Conservation (phyloP, 2,797 vertebrate species). For the Megaceryle alcyon region DNA sequence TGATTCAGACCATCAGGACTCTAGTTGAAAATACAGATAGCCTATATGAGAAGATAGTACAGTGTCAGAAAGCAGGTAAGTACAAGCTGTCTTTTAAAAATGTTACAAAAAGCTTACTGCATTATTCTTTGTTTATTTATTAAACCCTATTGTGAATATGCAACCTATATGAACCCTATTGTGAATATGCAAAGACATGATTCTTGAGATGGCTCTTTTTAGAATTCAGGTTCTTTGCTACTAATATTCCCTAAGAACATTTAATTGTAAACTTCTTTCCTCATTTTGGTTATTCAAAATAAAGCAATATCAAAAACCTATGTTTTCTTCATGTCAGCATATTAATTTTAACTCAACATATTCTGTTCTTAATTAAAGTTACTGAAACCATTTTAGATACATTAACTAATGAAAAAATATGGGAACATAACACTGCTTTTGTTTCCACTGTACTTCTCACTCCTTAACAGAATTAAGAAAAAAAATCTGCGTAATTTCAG, state of each 20-base stretch:
- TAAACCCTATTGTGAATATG: background rate
- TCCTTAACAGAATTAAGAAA: background rate
- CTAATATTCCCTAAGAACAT: background rate
- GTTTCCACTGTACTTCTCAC: background rate
- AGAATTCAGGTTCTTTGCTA: background rate
- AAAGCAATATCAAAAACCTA: background rate
- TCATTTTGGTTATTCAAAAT: background rate
- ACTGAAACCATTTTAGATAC: background rate
- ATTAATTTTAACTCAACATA: background rate
- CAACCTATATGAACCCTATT: background rate
- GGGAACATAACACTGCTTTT: background rate
- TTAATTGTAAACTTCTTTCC: background rate
- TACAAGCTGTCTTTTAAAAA: background rate
- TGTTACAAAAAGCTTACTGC: background rate
- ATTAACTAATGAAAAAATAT: background rate
- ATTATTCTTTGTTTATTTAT: background rate
- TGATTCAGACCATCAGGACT: conserved; percentile 92
- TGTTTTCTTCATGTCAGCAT: background rate
- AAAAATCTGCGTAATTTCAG: background rate
- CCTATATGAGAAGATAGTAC: conserved; percentile 91
- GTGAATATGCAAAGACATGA: background rate
- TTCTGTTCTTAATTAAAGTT: background rate
- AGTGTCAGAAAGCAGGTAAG: conserved; percentile 94
- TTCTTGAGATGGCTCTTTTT: background rate
- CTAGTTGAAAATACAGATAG: conserved; percentile 89